Evolutionary conservation across 2,797 vertebrate genomes (phyloP).

Genomic region (Saxicola maurus): DNA sequence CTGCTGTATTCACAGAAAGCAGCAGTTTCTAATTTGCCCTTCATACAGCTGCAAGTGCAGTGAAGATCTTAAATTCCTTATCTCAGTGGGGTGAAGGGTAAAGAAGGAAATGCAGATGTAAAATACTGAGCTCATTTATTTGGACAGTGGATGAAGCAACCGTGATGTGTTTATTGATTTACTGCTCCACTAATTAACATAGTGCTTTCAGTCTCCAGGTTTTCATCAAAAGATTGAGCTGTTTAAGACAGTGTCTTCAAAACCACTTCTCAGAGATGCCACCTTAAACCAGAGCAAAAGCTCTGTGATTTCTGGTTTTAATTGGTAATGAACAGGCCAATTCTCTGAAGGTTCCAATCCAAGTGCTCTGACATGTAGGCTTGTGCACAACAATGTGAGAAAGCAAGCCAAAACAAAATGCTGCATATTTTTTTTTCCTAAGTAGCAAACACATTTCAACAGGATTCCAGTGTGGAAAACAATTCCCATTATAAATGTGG

Average conservation of each 20-base stretch:
- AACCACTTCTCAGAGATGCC: background rate
- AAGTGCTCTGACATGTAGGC: accelerated
- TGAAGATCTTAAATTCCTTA: background rate
- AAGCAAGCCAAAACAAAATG: background rate
- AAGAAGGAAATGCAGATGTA: background rate
- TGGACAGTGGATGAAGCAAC: conserved; percentile 1
- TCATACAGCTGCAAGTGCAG: background rate
- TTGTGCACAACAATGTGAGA: background rate
- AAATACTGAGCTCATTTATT: conserved; percentile 14
- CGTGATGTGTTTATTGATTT: background rate
- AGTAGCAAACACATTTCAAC: background rate
- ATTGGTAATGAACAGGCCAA: background rate
- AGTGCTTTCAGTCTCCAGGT: background rate
- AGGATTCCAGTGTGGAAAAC: background rate
- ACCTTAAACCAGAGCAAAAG: background rate
- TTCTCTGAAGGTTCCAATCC: background rate
- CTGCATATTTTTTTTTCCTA: background rate
- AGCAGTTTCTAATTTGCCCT: conserved; percentile 9
- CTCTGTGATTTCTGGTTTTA: background rate
- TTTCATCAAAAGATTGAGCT: conserved; percentile 8
- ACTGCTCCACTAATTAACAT: conserved; percentile 22
- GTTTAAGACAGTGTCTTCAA: background rate
- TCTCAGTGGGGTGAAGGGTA: background rate
- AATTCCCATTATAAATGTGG: background rate
- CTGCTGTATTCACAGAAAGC: background rate